These are phyloP conservation scores for Muscicapa striata DNA, from an alignment of 2,797 vertebrate species.

Conservation along the genomic window DNA sequence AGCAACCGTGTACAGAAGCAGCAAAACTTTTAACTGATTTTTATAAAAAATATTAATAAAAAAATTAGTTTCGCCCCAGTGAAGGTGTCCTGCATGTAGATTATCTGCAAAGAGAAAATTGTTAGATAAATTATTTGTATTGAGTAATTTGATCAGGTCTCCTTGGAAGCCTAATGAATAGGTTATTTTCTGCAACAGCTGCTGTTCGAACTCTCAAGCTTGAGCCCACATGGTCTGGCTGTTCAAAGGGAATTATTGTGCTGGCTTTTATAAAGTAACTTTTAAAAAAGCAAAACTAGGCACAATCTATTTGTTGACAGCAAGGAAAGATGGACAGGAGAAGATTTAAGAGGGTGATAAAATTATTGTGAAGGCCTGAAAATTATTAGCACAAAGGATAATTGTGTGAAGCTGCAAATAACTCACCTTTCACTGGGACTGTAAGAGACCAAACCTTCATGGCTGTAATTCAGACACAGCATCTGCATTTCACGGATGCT, in stretches of 20 bases:
- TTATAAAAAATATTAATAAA: background rate
- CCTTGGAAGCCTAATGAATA: conserved; percentile 60
- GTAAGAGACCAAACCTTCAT: background rate
- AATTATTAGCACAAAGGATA: background rate
- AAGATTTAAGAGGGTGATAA: background rate
- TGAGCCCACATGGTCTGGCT: background rate
- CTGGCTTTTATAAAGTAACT: background rate
- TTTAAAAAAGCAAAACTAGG: background rate
- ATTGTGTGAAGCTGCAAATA: background rate
- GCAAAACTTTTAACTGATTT: background rate
- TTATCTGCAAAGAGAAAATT: conserved; percentile 9
- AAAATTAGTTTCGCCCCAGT: background rate
- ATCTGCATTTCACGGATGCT: background rate
- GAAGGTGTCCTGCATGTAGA: background rate
- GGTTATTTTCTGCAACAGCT: conserved; percentile 61
- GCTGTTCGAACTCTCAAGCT: conserved; percentile 34
- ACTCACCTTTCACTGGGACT: background rate
- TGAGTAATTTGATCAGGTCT: conserved; percentile 46
- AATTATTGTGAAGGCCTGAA: background rate
- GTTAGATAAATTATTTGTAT: conserved; percentile 63
- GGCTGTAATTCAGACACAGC: background rate
- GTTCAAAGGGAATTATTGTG: conserved; percentile 37
- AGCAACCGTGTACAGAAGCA: background rate
- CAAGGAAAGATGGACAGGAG: background rate
- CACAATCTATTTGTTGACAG: background rate